Evolutionary conservation across 2,888 invertebrate species (phyloP), one percentile per base, ranked within the genome.

Genomic region (Drosophila nigritarsus): DNA sequence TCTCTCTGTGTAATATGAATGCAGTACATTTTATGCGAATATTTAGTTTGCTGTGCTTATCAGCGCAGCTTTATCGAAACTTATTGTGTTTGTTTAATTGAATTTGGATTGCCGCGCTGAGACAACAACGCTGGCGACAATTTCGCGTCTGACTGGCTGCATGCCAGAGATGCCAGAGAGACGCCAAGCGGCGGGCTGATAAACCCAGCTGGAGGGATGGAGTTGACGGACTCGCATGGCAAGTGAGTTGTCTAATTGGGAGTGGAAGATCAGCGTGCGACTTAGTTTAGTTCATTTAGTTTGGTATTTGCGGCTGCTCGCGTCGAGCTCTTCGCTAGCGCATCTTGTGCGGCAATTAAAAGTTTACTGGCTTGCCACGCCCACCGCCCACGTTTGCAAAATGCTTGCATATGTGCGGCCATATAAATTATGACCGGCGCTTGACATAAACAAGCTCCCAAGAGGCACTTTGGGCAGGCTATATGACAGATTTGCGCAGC

Each of bases 401-500:
- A 82, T 89, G 66, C 70, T 71, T 82, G 71, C 86, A 85, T 85
- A 82, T 82, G 79, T 75, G 78, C 66, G 54, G 48, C 67, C 70
- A 77, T 77, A 91, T 91, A 91, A 92, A 91, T 91, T 91, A 92
- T 90, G 83, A 80, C 74, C 81, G 73, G 76, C 80, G 88, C 87
- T 91, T 93, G 93, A 92, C 93, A 93, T 92, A 92, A 93, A 93
- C 91, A 90, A 91, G 90, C 89, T 92, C 93, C 93, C 93, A 89
- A 90, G 93, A 92, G 93, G 89, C 90, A 91, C 90, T 91, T 92
- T 91, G 87, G 75, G 78, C 55, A 58, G 78, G 81, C 91, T 92
- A 90, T 92, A 92, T 92, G 92, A 92, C 92, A 92, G 92, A 93
- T 93, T 92, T 92, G 76, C 79, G 70, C 73, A 85, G 69, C 73